Base-by-base conservation (phyloP, 2,888 invertebrate genomes). In the Leptopilina myrica region DNA sequence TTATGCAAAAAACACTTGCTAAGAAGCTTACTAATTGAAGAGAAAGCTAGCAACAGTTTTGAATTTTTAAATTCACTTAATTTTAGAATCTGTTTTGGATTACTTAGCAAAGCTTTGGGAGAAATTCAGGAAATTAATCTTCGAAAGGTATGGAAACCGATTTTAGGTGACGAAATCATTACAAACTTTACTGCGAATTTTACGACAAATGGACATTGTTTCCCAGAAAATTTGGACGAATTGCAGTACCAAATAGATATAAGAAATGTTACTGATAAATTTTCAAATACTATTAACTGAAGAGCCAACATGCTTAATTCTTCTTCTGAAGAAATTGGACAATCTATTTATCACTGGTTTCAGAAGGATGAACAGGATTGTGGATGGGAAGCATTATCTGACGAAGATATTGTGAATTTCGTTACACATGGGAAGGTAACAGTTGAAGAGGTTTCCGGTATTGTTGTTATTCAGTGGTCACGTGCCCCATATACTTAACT, bases 1-100 rank as follows among this genome's bases (percentile, higher is more conserved):
- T 64, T 84, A 12, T 86, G 87, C 80, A 85, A 84, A 79, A 82
- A 82, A 78, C 66, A 85, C 79, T 33, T 86, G 40, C 73, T 84
- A 53, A 78, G 81, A 62, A 76, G 78, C 9, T 79, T 87, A 67
- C 46, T 82, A 8, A 69, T 84, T 77, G 79, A 80, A 43, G 83
- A 84, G 26, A 80, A 82, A 65, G n/a, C 46, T 33, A n/a, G 14
- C 11, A 64, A 73, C 26, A 43, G 49, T 73, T 15, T 73, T 65
- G 12, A 59, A 76, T 75, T 76, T 78, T 66, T 78, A 11, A 84
- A 86, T 77, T 81, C 77, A 56, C 65, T 85, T 43, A 80, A 81
- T 78, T 49, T 85, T 64, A 82, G 79, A 76, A 84, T 86, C 64
- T 81, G 80, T 59, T 83, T 79, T 76, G 80, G 82, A 33, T 80